phyloP scores from a whole-genome alignment of 2,888 invertebrate genomes.

The Phalangium opilio region DNA sequence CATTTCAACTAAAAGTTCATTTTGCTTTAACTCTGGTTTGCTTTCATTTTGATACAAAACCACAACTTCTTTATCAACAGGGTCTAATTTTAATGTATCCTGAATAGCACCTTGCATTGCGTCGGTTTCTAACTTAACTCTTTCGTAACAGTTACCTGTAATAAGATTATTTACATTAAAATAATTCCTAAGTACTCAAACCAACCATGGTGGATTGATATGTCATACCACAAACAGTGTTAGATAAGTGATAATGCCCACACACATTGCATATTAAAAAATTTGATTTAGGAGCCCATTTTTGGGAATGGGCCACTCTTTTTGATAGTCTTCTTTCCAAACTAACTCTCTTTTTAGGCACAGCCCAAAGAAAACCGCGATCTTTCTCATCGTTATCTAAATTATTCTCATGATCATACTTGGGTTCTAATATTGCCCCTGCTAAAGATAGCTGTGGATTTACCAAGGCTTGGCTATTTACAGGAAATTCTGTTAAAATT shows the following conservation, averaged over 20 bases:
- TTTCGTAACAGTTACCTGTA: conserved; percentile 68
- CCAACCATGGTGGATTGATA: conserved; percentile 27
- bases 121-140: conserved; percentile 63
- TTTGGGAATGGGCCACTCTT: conserved; percentile 58
- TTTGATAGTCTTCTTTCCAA: conserved; percentile 55
- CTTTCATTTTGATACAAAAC: conserved; percentile 70
- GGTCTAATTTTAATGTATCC: conserved; percentile 48
- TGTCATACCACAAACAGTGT: conserved; percentile 67
- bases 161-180: conserved; percentile 16
- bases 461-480: too few species aligned
- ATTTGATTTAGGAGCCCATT: conserved; percentile 52
- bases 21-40: conserved; percentile 24
- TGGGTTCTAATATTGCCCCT: too few species aligned
- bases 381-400: too few species aligned
- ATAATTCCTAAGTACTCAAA: conserved; percentile 2
- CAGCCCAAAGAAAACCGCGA: conserved; percentile 57
- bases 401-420: too few species aligned
- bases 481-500: too few species aligned
- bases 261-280: conserved; percentile 61
- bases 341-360: conserved; percentile 59
- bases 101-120: conserved; percentile 59
- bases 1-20: conserved; percentile 68
- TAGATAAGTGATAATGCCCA: conserved; percentile 65
- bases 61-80: conserved; percentile 67
- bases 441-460: too few species aligned